phyloP scores from a whole-genome alignment of 2,797 vertebrate genomes.

The Halcyon chelicuti region DNA sequence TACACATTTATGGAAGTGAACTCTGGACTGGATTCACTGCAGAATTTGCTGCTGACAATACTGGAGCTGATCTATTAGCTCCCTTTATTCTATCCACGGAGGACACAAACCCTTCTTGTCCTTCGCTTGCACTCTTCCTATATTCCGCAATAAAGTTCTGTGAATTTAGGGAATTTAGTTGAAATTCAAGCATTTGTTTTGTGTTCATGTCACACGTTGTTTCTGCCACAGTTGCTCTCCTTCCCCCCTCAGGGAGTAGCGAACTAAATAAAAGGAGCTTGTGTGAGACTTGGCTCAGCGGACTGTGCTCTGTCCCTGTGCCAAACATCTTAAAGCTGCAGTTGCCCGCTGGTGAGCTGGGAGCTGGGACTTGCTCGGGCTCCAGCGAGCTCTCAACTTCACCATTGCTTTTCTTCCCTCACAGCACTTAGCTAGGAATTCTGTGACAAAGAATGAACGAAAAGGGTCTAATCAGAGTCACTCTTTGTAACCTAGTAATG shows the following conservation, averaged over 20 bases:
- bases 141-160: not conserved
- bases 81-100: not conserved
- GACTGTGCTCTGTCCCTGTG: not conserved
- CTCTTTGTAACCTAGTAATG: fast-evolving
- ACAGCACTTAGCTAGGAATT: not conserved
- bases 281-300: constrained; percentile 49
- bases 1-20: not conserved
- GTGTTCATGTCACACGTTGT: constrained; percentile 59
- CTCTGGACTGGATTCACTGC: not conserved
- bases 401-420: not conserved
- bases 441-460: fast-evolving
- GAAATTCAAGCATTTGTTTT: constrained; percentile 49
- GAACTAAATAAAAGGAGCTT: constrained; percentile 47
- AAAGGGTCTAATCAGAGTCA: fast-evolving
- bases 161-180: not conserved
- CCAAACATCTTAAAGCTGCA: constrained; percentile 60
- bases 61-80: not conserved
- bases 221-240: constrained; percentile 33
- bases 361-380: not conserved
- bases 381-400: not conserved
- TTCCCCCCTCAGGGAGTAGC: constrained; percentile 6
- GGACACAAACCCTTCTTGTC: not conserved
- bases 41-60: not conserved
- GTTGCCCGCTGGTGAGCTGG: not conserved
- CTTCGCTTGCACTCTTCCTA: fast-evolving